Conservation (phyloP, 1,140 invertebrate species). For the Caenorhabditis inopinata region DNA sequence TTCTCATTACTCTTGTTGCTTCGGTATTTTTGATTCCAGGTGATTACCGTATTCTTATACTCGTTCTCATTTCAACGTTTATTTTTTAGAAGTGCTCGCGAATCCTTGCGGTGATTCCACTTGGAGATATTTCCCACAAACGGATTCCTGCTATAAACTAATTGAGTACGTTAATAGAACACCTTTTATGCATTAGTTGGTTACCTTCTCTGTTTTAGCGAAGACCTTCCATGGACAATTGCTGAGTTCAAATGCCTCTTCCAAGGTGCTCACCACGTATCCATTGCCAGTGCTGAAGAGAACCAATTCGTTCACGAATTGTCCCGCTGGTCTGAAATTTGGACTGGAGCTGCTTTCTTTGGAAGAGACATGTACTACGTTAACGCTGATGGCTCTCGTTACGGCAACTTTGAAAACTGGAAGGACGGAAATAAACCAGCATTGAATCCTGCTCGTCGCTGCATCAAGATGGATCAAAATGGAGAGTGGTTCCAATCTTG, state of each 20-base stretch:
- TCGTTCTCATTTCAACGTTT: background rate
- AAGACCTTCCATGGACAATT: slow-evolving; percentile 42
- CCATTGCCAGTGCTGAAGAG: slow-evolving; percentile 38
- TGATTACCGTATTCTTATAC: background rate
- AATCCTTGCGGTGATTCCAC: slow-evolving; percentile 37
- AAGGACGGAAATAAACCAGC: slow-evolving; percentile 31
- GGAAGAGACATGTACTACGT: slow-evolving; percentile 39
- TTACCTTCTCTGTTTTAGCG: background rate
- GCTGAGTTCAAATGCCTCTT: slow-evolving; percentile 47
- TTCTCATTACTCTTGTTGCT: slow-evolving; percentile 11
- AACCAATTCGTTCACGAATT: slow-evolving; percentile 45
- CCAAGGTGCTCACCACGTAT: slow-evolving; percentile 45
- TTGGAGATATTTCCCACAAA: slow-evolving; percentile 41
- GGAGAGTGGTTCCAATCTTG: slow-evolving; percentile 49
- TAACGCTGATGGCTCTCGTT: slow-evolving; percentile 39
- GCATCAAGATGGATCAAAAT: slow-evolving; percentile 44
- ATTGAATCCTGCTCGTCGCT: slow-evolving; percentile 45
- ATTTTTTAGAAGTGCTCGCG: slow-evolving; percentile 27
- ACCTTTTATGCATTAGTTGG: too few species aligned
- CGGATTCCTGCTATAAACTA: slow-evolving; percentile 44
- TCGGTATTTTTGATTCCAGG: slow-evolving; percentile 19
- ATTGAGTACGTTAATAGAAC: background rate
- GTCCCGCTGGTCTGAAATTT: slow-evolving; percentile 41
- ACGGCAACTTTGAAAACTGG: slow-evolving; percentile 39
- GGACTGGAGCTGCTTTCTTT: slow-evolving; percentile 47